phyloP scores from a whole-genome alignment of 1,140 invertebrate genomes.

The Caenorhabditis inopinata region DNA sequence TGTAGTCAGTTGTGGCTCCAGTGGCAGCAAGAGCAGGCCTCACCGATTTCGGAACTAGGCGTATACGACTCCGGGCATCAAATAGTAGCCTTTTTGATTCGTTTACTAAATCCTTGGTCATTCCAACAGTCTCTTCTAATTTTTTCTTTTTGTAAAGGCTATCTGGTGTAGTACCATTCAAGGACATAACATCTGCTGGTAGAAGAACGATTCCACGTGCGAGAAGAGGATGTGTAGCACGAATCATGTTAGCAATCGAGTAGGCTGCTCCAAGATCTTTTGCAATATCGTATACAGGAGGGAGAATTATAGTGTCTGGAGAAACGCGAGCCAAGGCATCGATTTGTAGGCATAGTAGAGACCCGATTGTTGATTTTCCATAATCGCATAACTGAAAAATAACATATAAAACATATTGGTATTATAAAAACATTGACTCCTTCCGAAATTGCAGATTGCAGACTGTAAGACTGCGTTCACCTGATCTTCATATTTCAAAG shows the following conservation, averaged over 20 bases:
- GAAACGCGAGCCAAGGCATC: slow-evolving; percentile 21
- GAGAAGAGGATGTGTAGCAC: slow-evolving; percentile 46
- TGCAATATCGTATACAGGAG: not conserved
- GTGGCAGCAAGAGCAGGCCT: not conserved
- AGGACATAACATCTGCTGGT: slow-evolving; percentile 38
- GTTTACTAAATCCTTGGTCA: not conserved
- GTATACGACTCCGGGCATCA: not conserved
- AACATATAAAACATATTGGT: no score
- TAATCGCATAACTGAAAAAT: slow-evolving; percentile 31
- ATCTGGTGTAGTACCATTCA: slow-evolving; percentile 43
- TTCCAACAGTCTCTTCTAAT: not conserved
- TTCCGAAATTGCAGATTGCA: no score
- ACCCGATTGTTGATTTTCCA: slow-evolving; percentile 23
- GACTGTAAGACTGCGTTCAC: no score
- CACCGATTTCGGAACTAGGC: not conserved
- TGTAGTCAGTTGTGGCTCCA: not conserved
- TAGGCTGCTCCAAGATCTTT: slow-evolving; percentile 34
- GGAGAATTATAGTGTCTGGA: not conserved
- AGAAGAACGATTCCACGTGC: slow-evolving; percentile 47
- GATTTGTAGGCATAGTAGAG: slow-evolving; percentile 30
- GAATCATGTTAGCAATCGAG: slow-evolving; percentile 35
- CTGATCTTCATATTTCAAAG: not conserved
- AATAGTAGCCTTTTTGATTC: not conserved
- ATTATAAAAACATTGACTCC: no score
- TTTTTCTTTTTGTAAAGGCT: slow-evolving; percentile 41